Base-by-base conservation (phyloP, 2,113 vertebrate genomes). In the Phaethon lepturus region DNA sequence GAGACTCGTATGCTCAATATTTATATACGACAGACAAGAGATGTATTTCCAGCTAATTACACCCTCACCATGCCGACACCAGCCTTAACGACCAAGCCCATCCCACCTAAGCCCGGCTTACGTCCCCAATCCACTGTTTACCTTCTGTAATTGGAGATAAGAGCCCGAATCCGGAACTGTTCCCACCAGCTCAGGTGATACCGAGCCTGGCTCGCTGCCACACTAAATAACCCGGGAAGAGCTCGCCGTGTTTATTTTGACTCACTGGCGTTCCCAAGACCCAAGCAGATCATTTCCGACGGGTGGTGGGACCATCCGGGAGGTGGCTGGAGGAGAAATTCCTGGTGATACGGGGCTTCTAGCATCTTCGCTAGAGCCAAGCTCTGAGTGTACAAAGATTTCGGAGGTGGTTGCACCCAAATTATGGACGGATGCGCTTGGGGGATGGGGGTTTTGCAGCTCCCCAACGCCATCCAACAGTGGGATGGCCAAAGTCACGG, bases 261-360 rank as follows among this genome's bases (percentile, higher is more conserved):
- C n/a, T 74, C 4, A 1, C 42, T 5, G 1, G 19, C 3, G 1
- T 44, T 67, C 79, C 79, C 79, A 25, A 45, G 56, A 33, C 45
- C 47, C 52, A 22, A 50, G 56, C 0, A 0, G 25, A 28, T 83
- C 11, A 0, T 64, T 68, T 38, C 53, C 7, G 0, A 2, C 13
- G 24, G 24, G 44, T 31, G 58, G 16, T 68, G 59, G 63, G 44
- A 55, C 28, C 59, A n/a, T 16, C 10, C 8, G 1, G 59, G 18
- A 53, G 52, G 42, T 9, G 44, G 2, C 5, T 29, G 14, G 31
- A 31, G 53, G 25, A 88, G 73, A 69, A 87, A 56, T 62, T 77
- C 63, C 67, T 1, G 0, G 6, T 1, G 53, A 44, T 5, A 1
- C 0, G 1, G 13, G 1, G 0, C 11, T 52, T 29, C 59, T 13